Conservation (phyloP, 2,888 invertebrate genomes). For the Monochamus alternatus region DNA sequence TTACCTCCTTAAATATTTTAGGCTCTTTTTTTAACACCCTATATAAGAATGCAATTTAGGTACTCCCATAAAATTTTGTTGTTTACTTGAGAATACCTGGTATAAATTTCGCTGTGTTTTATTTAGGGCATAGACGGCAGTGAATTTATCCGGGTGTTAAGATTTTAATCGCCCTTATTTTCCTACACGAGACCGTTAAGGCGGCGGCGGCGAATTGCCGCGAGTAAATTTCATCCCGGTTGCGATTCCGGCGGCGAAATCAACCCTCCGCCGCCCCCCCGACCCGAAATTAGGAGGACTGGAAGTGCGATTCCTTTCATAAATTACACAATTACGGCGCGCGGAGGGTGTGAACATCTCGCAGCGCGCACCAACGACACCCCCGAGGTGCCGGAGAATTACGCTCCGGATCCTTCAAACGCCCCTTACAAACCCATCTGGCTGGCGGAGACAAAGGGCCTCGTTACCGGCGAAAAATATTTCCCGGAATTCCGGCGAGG, state of each 20-base stretch:
- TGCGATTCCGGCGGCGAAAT: not conserved
- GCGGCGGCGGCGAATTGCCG: conserved; percentile 21
- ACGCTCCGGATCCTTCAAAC: conserved; percentile 41
- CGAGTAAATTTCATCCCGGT: conserved; percentile 24
- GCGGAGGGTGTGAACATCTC: conserved; percentile 64
- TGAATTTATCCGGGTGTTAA: not conserved
- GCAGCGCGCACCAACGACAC: conserved; percentile 59
- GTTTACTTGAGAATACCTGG: too few species aligned
- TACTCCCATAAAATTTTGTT: too few species aligned
- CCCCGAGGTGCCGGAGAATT: conserved; percentile 40
- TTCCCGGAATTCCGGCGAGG: conserved; percentile 57
- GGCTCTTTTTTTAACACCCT: too few species aligned
- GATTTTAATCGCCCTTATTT: conserved; percentile 8
- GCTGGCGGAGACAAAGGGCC: conserved; percentile 66
- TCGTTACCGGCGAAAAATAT: conserved; percentile 67
- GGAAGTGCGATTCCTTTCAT: conserved; percentile 60
- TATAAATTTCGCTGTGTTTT: not conserved
- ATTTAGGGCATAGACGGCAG: not conserved
- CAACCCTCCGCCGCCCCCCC: conserved; percentile 1
- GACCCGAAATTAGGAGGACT: conserved; percentile 48
- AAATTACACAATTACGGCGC: conserved; percentile 68
- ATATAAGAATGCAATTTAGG: too few species aligned
- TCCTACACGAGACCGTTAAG: conserved; percentile 11
- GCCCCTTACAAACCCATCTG: conserved; percentile 64
- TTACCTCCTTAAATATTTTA: too few species aligned